Evolutionary conservation across 2,113 vertebrate species (phyloP), one percentile per base, ranked within the genome.

Genomic region (Ctenodactylus gundi): DNA sequence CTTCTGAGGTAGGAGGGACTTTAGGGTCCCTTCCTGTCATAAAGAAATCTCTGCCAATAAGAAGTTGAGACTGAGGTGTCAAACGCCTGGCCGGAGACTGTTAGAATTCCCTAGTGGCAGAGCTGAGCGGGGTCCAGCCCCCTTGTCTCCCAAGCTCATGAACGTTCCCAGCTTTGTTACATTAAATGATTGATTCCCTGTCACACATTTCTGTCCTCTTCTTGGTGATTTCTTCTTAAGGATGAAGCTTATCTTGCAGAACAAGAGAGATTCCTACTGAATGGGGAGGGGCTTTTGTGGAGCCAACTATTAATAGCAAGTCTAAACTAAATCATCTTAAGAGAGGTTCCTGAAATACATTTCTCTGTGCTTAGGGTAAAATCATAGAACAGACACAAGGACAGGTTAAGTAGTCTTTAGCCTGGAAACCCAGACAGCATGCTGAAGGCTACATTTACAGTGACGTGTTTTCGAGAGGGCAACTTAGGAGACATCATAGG

Each of bases 401-500:
- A 46, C 46, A 41, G 65, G 13, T 34, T 29, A 27, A 36, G 25
- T 73, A 51, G 41, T 6, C 29, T 34, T 90, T 46, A 77, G 46
- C 53, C 10, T 87, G 36, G 57, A 67, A n/a, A 31, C 14, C 6
- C 13, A 15, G 44, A 55, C 10, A 36, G 18, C 23, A 23, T 64
- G 49, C 31, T 12, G 62, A 49, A 84, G 67, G 39, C n/a, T 55
- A 60, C 65, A 1, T 78, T 72, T 68, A 29, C 1, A 41, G 60
- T 27, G 62, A 36, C 4, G 1, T 29, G 65, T 39, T 72, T 85
- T 36, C 9, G 90, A 88, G 91, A 86, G 36, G 62, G 44, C 29
- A 64, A 23, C 6, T 91, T 97, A 97, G 88, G 97, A 97, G 94
- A 97, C 82, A 1, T 97, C 97, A 0, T 97, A 97, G 17, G 96